These are phyloP conservation scores for Zaprionus inermis DNA, from an alignment of 1,140 invertebrate genomes.

Conservation along the genomic window DNA sequence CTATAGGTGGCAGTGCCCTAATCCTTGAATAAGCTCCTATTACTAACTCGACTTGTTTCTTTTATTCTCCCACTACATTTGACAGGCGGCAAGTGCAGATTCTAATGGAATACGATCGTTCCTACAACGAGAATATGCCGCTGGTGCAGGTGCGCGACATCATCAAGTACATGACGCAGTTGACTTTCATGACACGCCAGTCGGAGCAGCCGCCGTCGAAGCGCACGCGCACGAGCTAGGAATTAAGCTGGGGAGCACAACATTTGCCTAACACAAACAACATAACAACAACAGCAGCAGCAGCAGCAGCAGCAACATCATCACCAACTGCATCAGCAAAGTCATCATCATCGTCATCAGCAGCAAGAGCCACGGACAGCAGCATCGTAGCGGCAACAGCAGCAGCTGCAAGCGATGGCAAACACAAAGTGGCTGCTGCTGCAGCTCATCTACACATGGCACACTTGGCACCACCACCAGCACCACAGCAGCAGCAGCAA, in stretches of 20 bases:
- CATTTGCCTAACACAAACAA: constrained; percentile 63
- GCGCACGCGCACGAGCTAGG: constrained; percentile 83
- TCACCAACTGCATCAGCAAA: constrained; percentile 19
- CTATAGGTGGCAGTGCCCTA: no score
- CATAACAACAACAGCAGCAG: constrained; percentile 39
- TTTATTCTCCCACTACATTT: background rate
- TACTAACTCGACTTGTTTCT: background rate
- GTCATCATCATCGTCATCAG: constrained; percentile 26
- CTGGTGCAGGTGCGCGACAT: constrained; percentile 92
- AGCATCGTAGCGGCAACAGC: constrained; percentile 21
- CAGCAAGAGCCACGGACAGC: constrained; percentile 13
- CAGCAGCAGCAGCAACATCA: constrained; percentile 29
- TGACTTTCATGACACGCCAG: constrained; percentile 90
- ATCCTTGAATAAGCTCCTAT: no score
- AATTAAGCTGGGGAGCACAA: constrained; percentile 84
- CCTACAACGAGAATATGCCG: constrained; percentile 87
- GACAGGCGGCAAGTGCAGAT: constrained; percentile 90
- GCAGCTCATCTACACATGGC: constrained; percentile 23
- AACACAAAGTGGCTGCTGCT: constrained; percentile 22
- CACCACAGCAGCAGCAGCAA: constrained; percentile 50
- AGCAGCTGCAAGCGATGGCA: constrained; percentile 23
- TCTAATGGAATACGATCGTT: constrained; percentile 89
- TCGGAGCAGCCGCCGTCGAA: constrained; percentile 81
- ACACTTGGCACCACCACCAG: constrained; percentile 60
- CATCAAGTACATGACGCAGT: constrained; percentile 93